Base-by-base conservation (phyloP, 2,888 invertebrate species). In the Agrotis exclamationis region DNA sequence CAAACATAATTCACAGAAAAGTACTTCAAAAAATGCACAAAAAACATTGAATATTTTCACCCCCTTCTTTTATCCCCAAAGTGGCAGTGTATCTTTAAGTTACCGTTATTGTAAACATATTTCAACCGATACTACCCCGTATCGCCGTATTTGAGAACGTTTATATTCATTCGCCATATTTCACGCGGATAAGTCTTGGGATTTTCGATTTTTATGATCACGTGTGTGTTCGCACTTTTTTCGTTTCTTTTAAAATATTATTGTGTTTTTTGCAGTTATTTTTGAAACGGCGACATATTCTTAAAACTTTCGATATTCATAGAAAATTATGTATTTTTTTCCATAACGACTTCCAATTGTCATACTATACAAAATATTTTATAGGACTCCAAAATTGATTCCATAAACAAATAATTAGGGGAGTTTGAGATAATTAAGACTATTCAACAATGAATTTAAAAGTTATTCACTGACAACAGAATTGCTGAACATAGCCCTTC, bases 61-160 rank as follows among this genome's bases (percentile, higher is more conserved):
- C 89, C 89, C 88, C 89, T 88, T 88, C 78, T 56, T 82, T 90
- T 89, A 92, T 92, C 88, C 90, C 87, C 82, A 91, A 93, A 93
- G 91, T 92, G 91, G 85, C 87, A 90, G 84, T 93, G 91, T 89
- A 90, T 91, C 88, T 87, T 82, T 77, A 75, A 88, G 82, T 86
- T 86, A 83, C 78, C 86, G 88, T 93, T 93, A 94, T 94, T 94
- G 94, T 94, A 90, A 94, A 93, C 93, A 94, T 94, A 94, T 94
- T 93, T 94, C 92, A 94, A 88, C 87, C 88, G 88, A 93, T 93
- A 92, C 89, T 76, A 85, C 89, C 39, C 82, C 69, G 71, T 78
- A 79, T 77, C 77, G 87, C 77, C 86, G 77, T 90, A 88, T 89
- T 85, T 87, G 78, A 74, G 84, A 75, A 77, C 89, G 86, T 91